phyloP scores from a whole-genome alignment of 2,113 vertebrate genomes.

The Ictidomys tridecemlineatus region DNA sequence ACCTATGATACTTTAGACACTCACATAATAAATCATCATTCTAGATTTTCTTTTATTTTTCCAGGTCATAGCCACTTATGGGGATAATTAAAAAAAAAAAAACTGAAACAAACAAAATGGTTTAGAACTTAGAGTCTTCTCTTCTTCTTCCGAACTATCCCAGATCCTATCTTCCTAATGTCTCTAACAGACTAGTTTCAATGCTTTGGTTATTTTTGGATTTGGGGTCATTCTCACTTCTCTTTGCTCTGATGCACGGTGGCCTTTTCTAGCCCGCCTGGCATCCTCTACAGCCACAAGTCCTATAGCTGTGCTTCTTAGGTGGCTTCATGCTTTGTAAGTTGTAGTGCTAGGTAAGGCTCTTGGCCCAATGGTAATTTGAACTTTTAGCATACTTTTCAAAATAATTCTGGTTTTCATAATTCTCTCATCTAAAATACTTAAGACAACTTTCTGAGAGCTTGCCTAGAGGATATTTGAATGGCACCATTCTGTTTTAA shows the following conservation, averaged over 20 bases:
- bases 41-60: conserved; percentile 11
- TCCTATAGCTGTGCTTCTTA: background rate
- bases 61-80: background rate
- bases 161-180: background rate
- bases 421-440: background rate
- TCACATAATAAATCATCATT: background rate
- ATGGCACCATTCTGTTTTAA: background rate
- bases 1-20: background rate
- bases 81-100: background rate
- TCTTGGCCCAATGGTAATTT: background rate
- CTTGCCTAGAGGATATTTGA: background rate
- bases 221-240: background rate
- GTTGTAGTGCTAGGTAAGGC: background rate
- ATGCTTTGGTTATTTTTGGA: background rate
- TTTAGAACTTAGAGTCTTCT: background rate
- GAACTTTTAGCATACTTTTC: background rate
- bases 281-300: background rate
- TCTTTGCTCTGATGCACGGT: background rate
- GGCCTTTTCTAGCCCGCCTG: background rate
- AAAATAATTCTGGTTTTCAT: background rate
- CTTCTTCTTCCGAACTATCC: background rate
- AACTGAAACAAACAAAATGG: background rate
- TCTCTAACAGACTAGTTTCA: conserved; percentile 12
- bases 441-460: background rate
- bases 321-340: background rate